Evolutionary conservation across 2,113 vertebrate species (phyloP), one percentile per base, ranked within the genome.

Genomic region (Mustela lutreola): DNA sequence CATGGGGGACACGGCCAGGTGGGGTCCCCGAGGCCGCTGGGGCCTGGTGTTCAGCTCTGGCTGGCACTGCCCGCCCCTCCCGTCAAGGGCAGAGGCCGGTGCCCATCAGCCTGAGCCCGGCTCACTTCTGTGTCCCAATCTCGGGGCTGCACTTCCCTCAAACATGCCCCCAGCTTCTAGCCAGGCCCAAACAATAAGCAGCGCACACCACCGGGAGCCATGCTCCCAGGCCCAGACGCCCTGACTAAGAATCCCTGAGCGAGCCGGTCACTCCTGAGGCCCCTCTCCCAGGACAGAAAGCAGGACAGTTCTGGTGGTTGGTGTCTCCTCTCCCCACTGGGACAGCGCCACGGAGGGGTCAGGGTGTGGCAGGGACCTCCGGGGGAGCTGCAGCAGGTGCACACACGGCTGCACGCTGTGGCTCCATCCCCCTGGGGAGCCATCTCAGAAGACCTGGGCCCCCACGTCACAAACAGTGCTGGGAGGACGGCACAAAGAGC

Each of bases 331-430:
- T n/a, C 9, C 1, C 4, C 39, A 19, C 19, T 9, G 67, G 65
- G 5, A 4, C 11, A 1, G 39, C 8, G 0, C 18, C 10, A 1
- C 39, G 0, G 53, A 39, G 0, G 33, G 3, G 31, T 7, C 36
- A 8, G 65, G 48, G 4, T 18, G 31, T 15, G 39, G 73, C 42
- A 24, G 73, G 22, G 24, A 14, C 3, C 6, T 15, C 73, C 3
- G 71, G n/a, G 24, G 24, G 73, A 0, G 2, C 73, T 4, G 39
- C 4, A 45, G 2, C 39, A 75, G 26, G 42, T 53, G 48, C 16
- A 11, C 28, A 6, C 4, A 5, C 53, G 19, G 15, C n/a, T 1
- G 45, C 3, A 5, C 1, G 16, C 33, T 2, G 0, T 0, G 42
- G 2, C 45, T n/a, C 31, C 1, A 11, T 4, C 65, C 19, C 1